Evolutionary conservation across 2,797 vertebrate genomes (phyloP), one percentile per base, ranked within the genome.

Genomic region (Periparus ater): DNA sequence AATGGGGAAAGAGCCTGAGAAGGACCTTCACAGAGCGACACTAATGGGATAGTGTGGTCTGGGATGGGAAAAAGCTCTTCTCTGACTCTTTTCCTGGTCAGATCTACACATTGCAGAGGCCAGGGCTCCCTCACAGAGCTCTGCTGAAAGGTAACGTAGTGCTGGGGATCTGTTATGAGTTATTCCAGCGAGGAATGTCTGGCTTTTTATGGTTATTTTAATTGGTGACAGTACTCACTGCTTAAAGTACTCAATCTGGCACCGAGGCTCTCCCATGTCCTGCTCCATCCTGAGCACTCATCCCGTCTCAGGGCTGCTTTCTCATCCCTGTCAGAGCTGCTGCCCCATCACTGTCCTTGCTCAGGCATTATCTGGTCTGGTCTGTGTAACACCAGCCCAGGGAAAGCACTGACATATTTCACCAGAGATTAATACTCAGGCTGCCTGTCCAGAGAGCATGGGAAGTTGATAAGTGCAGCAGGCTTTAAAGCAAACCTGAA

Each of bases 191-290:
- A 94, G 88, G 95, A 96, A 97, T 93, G 93, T 94, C 96, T 95
- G 91, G 84, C 61, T 89, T 95, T 96, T 94, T 96, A 94, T 93
- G 86, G 77, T 76, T 94, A 75, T 66, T 96, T 95, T 97, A 97
- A 97, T 96, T 96, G 93, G 89, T 96, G 96, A 94, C 94, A 95
- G 95, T 94, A 77, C 91, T 95, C 88, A 63, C 81, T 34, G 66
- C 71, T 89, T 78, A 82, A 95, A 68, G 7, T 60, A 16, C 65
- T 95, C 92, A 93, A 5, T 94, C 86, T 95, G 94, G 88, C 85
- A 80, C 76, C 6, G 40, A 87, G 38, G 48, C 88, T 89, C 83
- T 91, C 84, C 92, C 84, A 34, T 73, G 50, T 87, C 92, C 91
- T 79, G 70, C 80, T 93, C 74, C 65, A 83, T 95, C 89, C 88